These are phyloP conservation scores for Drosophila kokeensis DNA, from an alignment of 2,888 invertebrate species.

Conservation along the genomic window DNA sequence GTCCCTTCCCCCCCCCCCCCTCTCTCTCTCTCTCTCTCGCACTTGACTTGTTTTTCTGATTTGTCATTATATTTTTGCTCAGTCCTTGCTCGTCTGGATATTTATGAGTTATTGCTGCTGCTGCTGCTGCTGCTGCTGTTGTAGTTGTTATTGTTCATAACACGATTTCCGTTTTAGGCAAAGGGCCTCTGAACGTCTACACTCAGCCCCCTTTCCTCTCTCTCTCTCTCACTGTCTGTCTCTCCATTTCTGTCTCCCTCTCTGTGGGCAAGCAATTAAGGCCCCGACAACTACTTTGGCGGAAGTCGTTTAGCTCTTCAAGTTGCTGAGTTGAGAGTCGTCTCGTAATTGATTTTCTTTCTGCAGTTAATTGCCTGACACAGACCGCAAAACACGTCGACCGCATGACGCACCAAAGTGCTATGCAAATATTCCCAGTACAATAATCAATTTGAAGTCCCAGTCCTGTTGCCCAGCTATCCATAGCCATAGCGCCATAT, in stretches of 20 bases:
- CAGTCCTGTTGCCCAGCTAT: conserved; percentile 12
- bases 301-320: conserved; percentile 73
- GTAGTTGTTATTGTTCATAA: conserved; percentile 50
- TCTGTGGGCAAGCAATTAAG: conserved; percentile 54
- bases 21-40: not conserved
- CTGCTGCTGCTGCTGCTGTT: conserved; percentile 10
- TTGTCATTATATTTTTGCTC: conserved; percentile 71
- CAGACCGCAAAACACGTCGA: conserved; percentile 65
- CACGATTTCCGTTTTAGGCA: conserved; percentile 77
- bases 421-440: conserved; percentile 72
- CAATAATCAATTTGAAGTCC: conserved; percentile 51
- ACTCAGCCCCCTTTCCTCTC: not conserved
- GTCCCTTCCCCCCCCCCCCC: conserved; percentile 15
- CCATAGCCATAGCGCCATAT: conserved; percentile 53
- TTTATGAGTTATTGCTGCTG: conserved; percentile 68
- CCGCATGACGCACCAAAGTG: conserved; percentile 69
- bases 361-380: conserved; percentile 70
- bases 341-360: conserved; percentile 71
- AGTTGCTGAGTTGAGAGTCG: conserved; percentile 27
- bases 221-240: not conserved
- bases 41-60: conserved; percentile 67
- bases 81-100: conserved; percentile 36
- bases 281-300: conserved; percentile 62
- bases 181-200: conserved; percentile 43
- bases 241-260: conserved; percentile 1